Conservation (phyloP, 2,888 invertebrate species). For the Ennomos quercinarius region DNA sequence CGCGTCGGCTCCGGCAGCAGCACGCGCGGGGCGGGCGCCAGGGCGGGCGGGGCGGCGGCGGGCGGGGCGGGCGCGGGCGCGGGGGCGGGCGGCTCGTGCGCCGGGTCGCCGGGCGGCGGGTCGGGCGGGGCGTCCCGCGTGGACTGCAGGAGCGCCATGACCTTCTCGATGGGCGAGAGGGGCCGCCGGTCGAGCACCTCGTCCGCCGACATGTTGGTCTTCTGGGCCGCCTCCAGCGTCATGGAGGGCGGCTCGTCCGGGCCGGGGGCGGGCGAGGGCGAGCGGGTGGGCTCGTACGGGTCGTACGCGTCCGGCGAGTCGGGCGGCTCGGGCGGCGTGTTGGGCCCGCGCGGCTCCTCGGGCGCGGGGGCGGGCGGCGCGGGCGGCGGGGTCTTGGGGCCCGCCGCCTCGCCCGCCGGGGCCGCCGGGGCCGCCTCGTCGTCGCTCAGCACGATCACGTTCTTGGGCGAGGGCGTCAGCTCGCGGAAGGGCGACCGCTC, state of each 20-base stretch:
- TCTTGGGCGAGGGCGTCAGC: constrained; percentile 91
- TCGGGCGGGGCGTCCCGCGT: constrained; percentile 76
- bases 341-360: constrained; percentile 89
- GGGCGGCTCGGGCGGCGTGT: constrained; percentile 85
- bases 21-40: constrained; percentile 58
- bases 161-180: constrained; percentile 86
- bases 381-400: constrained; percentile 87
- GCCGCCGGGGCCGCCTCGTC: constrained; percentile 80
- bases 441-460: constrained; percentile 93
- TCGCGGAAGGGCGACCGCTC: constrained; percentile 94
- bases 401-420: constrained; percentile 57
- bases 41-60: constrained; percentile 55
- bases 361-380: constrained; percentile 82
- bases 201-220: constrained; percentile 78
- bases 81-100: constrained; percentile 45
- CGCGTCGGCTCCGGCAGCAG: no score
- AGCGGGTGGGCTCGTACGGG: constrained; percentile 95
- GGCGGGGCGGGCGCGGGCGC: constrained; percentile 39
- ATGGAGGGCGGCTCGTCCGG: constrained; percentile 52
- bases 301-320: constrained; percentile 94
- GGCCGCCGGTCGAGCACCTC: constrained; percentile 77
- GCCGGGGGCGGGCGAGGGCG: constrained; percentile 54
- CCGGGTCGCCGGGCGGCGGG: constrained; percentile 67
- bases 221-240: constrained; percentile 80
- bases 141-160: constrained; percentile 84